phyloP scores from a whole-genome alignment of 2,888 invertebrate species.

The Notodonta dromedarius region DNA sequence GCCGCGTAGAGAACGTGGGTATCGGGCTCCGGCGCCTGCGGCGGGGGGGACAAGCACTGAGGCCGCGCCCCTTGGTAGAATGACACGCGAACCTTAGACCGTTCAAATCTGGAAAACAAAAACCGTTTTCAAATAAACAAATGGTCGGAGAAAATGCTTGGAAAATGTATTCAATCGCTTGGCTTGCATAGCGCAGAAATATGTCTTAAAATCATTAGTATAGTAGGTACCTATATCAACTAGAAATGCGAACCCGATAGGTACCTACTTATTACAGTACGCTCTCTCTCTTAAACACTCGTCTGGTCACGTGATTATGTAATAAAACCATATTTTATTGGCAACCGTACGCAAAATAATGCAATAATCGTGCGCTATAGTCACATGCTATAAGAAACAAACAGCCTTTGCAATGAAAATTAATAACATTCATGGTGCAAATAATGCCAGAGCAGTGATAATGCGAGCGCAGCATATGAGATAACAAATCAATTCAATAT shows the following conservation, averaged over 20 bases:
- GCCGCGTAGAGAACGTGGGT: slow-evolving; percentile 72
- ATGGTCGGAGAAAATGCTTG: slow-evolving; percentile 5
- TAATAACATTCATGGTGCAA: background rate
- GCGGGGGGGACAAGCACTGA: slow-evolving; percentile 86
- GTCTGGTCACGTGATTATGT: too few relatives aligned
- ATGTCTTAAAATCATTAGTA: too few relatives aligned
- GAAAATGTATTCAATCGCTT: background rate
- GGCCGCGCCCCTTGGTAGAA: slow-evolving; percentile 93
- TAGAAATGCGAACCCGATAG: too few relatives aligned
- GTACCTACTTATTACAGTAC: too few relatives aligned
- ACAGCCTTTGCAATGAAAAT: background rate
- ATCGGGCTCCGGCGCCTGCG: slow-evolving; percentile 78
- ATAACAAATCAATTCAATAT: background rate
- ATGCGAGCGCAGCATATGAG: background rate
- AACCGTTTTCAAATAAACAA: background rate
- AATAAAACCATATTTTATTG: too few relatives aligned
- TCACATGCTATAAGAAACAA: too few relatives aligned
- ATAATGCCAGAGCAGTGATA: slow-evolving; percentile 1
- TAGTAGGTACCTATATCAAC: too few relatives aligned
- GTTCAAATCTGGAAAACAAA: slow-evolving; percentile 87
- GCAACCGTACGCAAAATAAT: too few relatives aligned
- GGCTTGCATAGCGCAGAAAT: too few relatives aligned
- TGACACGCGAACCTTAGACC: slow-evolving; percentile 91
- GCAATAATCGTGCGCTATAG: too few relatives aligned
- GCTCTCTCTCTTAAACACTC: too few relatives aligned